Base-by-base conservation (phyloP, 2,113 vertebrate genomes). In the Phylloscopus trochilus region DNA sequence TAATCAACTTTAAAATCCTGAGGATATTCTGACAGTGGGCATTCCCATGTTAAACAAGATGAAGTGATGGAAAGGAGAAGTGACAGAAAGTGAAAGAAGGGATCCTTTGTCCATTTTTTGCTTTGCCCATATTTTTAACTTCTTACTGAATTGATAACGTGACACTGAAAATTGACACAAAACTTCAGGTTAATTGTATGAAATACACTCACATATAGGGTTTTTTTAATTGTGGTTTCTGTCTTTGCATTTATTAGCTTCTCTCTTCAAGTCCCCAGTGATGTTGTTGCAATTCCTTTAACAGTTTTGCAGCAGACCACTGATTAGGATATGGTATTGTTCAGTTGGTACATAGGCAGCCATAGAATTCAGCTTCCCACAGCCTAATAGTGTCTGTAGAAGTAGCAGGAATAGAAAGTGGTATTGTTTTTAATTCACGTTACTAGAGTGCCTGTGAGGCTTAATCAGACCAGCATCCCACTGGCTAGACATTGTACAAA, bases 401-500 rank as follows among this genome's bases (percentile, higher is more conserved):
- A 63, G 63, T 3, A 85, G 77, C 67, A 77, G 67, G 70, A 90
- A 78, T 81, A 95, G 68, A 93, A 88, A 86, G 85, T 13, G 2
- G 43, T 92, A 93, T 87, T 96, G 87, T 93, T 95, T 92, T 80
- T 88, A 90, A 90, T 80, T 94, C 0, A 1, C 4, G 1, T 91
- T 93, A 93, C 91, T 39, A 37, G 75, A 95, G 82, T 47, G 93
- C 47, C 85, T 72, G 52, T 39, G 85, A 74, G 53, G 72, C 75
- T 87, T 85, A 75, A 80, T 77, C 89, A 95, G 88, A 70, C 79
- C 60, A 88, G 83, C 72, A 79, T 88, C 90, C 75, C 75, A 59
- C 88, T 88, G 94, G 79, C 96, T 88, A 96, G 95, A 95, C 92
- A 63, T 28, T 95, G 79, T 93, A 63, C 85, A 95, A 96, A 97